A percentile compares a stretch with the other conserved stretches of the same genome.
These are phyloP conservation scores for Remorina albescens DNA, from an alignment of 2,797 vertebrate genomes.

Conservation along the genomic window DNA sequence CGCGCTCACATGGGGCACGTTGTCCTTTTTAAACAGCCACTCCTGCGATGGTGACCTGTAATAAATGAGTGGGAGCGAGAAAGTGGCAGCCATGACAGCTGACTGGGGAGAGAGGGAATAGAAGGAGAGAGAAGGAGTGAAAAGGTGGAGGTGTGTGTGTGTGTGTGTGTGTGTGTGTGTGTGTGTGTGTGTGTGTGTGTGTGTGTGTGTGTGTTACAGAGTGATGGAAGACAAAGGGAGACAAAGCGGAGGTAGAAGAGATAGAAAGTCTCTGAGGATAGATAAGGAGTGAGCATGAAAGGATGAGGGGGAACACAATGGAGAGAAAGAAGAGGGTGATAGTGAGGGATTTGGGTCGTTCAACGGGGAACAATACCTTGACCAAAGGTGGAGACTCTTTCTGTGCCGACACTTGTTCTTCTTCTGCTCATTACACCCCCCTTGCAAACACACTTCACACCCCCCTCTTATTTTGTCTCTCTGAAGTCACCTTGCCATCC, in stretches of 20 bases:
- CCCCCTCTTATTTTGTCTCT: not conserved
- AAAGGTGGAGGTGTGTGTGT: constrained; percentile 28
- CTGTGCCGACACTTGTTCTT: constrained; percentile 54
- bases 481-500: constrained; percentile 75
- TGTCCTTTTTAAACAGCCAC: constrained; percentile 73
- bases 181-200: constrained; percentile 24
- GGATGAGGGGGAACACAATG: constrained; percentile 63
- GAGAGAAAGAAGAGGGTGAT: constrained; percentile 36
- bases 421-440: constrained; percentile 46
- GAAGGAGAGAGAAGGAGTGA: constrained; percentile 17
- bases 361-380: constrained; percentile 48
- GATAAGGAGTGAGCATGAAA: constrained; percentile 69
- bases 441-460: too few relatives aligned
- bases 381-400: constrained; percentile 61
- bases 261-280: constrained; percentile 68
- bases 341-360: constrained; percentile 57
- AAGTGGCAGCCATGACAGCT: constrained; percentile 82
- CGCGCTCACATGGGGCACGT: constrained; percentile 45
- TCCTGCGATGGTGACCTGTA: constrained; percentile 69
- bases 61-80: constrained; percentile 79
- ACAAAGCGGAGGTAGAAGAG: constrained; percentile 70
- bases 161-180: constrained; percentile 9
- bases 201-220: constrained; percentile 25
- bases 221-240: constrained; percentile 53
- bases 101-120: constrained; percentile 75